Percentiles rank a stretch among this genome's conserved stretches.
Evolutionary conservation across 1,140 invertebrate genomes (phyloP).

Genomic region (Hylyphantes graminicola): DNA sequence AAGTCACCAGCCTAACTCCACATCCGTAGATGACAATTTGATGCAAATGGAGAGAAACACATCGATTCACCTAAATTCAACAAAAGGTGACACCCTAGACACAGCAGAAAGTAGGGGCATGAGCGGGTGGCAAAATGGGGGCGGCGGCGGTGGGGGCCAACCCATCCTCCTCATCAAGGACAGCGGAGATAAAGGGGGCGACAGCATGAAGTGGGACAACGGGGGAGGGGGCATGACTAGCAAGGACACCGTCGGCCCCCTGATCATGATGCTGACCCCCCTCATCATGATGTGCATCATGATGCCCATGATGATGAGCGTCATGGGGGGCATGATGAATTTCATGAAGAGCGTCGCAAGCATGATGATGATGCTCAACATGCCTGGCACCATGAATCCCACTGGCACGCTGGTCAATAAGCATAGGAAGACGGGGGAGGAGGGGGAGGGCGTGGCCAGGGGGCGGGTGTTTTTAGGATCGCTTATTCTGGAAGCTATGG

Average conservation of each 20-base stretch:
- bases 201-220: neutral
- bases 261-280: slow-evolving; percentile 52
- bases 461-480: neutral
- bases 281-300: slow-evolving; percentile 59
- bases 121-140: neutral
- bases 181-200: slow-evolving; percentile 13
- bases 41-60: too few relatives aligned
- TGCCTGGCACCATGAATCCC: neutral
- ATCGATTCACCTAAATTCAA: neutral
- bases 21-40: too few relatives aligned
- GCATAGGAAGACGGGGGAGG: slow-evolving; percentile 34
- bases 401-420: neutral
- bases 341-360: slow-evolving; percentile 33
- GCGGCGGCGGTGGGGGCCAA: slow-evolving; percentile 16
- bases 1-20: too few relatives aligned
- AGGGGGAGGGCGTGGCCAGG: neutral
- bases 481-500: slow-evolving; percentile 17
- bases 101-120: slow-evolving; percentile 8
- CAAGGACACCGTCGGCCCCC: slow-evolving; percentile 33
- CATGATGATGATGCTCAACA: slow-evolving; percentile 47
- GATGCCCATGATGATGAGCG: slow-evolving; percentile 59
- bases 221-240: neutral
- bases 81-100: slow-evolving; percentile 6
- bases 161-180: slow-evolving; percentile 53
- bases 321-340: slow-evolving; percentile 56